A percentile compares a stretch with the other conserved stretches of the same genome.
Evolutionary conservation across 2,888 invertebrate genomes (phyloP).

Genomic region (Ectemnius lituratus): DNA sequence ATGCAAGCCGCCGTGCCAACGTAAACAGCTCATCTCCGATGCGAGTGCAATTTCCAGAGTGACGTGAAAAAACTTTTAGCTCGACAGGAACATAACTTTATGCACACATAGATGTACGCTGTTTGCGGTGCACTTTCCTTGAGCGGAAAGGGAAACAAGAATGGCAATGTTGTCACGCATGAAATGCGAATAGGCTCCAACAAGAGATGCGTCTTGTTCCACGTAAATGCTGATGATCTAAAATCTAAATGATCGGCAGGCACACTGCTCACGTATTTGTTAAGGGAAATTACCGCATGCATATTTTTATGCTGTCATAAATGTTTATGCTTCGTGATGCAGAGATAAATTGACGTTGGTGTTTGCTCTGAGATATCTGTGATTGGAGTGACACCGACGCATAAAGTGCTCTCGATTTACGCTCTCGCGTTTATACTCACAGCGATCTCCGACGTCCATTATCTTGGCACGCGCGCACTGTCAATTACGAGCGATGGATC

Average conservation of each 20-base stretch:
- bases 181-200: too few relatives aligned
- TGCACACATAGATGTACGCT: not conserved
- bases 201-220: not conserved
- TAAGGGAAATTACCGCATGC: not conserved
- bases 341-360: too few relatives aligned
- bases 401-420: slow-evolving; percentile 34
- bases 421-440: slow-evolving; percentile 42
- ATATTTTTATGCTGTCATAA: not conserved
- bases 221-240: not conserved
- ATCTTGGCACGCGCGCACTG: slow-evolving; percentile 58
- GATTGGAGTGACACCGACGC: slow-evolving; percentile 12
- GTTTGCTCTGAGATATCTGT: not conserved
- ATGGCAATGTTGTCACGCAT: not conserved
- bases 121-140: not conserved
- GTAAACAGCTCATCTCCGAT: slow-evolving; percentile 45
- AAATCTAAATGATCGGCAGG: too few relatives aligned
- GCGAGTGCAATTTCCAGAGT: slow-evolving; percentile 42
- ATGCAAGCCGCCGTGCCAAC: slow-evolving; percentile 17
- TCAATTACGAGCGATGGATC: slow-evolving; percentile 62
- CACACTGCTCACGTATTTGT: too few relatives aligned
- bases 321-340: not conserved
- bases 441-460: slow-evolving; percentile 52
- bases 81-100: slow-evolving; percentile 6
- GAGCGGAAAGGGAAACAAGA: not conserved
- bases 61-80: slow-evolving; percentile 10